Conservation (phyloP, 2,888 invertebrate genomes). For the Drosophila neutralis region DNA sequence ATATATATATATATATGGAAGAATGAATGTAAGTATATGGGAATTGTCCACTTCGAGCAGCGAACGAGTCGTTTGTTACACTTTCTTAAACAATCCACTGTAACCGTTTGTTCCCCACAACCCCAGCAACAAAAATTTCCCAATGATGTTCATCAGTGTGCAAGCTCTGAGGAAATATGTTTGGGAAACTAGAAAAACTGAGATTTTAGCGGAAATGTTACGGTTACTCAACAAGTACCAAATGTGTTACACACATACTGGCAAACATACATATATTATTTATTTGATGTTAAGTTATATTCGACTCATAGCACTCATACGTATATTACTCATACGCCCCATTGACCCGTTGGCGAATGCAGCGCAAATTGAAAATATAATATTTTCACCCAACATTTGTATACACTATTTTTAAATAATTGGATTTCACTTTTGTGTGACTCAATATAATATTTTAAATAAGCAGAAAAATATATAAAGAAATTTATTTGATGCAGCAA, state of each 20-base stretch:
- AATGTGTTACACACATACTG: neutral
- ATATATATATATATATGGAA: neutral
- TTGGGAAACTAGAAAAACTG: conserved; percentile 3
- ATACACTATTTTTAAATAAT: neutral
- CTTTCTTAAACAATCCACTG: conserved; percentile 15
- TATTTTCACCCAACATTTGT: conserved; percentile 3
- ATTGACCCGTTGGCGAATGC: conserved; percentile 6
- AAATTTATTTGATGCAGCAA: neutral
- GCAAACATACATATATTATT: neutral
- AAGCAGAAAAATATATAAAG: neutral
- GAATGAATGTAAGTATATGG: neutral
- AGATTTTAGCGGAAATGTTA: conserved; percentile 4
- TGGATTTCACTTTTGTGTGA: neutral
- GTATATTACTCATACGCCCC: conserved; percentile 51
- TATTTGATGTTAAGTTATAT: conserved; percentile 11
- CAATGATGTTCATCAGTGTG: conserved; percentile 18
- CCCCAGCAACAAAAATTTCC: neutral
- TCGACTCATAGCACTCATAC: conserved; percentile 40
- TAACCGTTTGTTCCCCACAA: conserved; percentile 1
- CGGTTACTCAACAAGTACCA: conserved; percentile 39
- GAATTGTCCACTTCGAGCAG: conserved; percentile 21
- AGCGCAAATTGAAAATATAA: conserved; percentile 18
- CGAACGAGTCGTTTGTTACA: conserved; percentile 2
- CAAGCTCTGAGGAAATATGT: conserved; percentile 2
- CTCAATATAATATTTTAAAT: neutral